Evolutionary conservation across 2,797 vertebrate genomes (phyloP).

Genomic region (Sebastes glaucus): DNA sequence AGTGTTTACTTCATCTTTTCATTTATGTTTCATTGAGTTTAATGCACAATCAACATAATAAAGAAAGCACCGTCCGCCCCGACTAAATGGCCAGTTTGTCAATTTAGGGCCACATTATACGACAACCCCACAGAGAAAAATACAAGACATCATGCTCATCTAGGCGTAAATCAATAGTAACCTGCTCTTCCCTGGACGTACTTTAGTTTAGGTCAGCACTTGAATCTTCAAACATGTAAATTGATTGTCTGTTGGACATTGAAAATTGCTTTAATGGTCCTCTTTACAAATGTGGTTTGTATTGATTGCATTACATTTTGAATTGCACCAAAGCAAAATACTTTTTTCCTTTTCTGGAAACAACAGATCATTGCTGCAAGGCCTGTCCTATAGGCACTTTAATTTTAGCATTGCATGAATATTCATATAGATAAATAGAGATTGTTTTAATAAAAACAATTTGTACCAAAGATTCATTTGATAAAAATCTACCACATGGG

Average conservation of each 20-base stretch:
- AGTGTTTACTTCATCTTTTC: slow-evolving; percentile 41
- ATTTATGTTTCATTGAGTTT: slow-evolving; percentile 63
- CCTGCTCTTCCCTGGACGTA: slow-evolving; percentile 77
- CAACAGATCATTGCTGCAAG: slow-evolving; percentile 42
- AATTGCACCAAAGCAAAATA: slow-evolving; percentile 69
- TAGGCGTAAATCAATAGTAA: slow-evolving; percentile 83
- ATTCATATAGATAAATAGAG: not conserved
- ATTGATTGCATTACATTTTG: slow-evolving; percentile 84
- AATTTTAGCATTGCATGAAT: not conserved
- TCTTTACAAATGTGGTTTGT: slow-evolving; percentile 86
- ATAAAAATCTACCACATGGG: not conserved
- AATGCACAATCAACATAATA: slow-evolving; percentile 64
- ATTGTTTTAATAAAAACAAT: not conserved
- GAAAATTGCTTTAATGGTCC: slow-evolving; percentile 83
- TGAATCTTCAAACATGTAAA: slow-evolving; percentile 86
- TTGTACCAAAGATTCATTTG: not conserved
- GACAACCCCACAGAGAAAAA: slow-evolving; percentile 55
- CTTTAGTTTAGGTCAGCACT: slow-evolving; percentile 86
- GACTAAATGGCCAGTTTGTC: slow-evolving; percentile 72
- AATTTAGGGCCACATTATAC: slow-evolving; percentile 72
- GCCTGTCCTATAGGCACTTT: not conserved
- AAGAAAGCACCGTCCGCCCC: slow-evolving; percentile 46
- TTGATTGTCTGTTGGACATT: slow-evolving; percentile 84
- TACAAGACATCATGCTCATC: slow-evolving; percentile 80
- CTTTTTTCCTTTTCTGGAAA: slow-evolving; percentile 61